Evolutionary conservation across 2,888 invertebrate genomes (phyloP), one percentile per base, ranked within the genome.

Genomic region (Nesidiocoris tenuis): DNA sequence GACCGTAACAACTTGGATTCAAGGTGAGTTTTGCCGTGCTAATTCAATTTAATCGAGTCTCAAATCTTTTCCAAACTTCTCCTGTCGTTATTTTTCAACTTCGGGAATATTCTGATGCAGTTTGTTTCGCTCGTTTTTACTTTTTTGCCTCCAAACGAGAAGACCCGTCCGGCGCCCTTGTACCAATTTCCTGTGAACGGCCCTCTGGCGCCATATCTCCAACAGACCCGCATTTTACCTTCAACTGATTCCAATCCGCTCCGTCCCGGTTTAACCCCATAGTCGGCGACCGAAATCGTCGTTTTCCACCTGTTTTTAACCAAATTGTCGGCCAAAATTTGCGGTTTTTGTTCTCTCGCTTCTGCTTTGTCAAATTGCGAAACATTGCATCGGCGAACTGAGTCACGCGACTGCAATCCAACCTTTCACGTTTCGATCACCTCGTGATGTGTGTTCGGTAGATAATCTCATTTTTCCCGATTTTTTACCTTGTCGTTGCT

Each of bases 1-100:
- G 89, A 87, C 91, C 89, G 87, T 90, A 91, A 89, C 90, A 90
- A 90, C 90, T 90, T 87, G 86, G 84, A 82, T 82, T 84, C 84
- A 85, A 85, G 85, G 86, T 85, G 85, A 87, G 87, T 88, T 74
- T 56, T 65, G 19, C 19, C 55, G 55, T 66, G 64, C n/a, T 21
- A 74, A 56, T 74, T 74, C 85, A 84, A 83, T 86, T 87, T 88
- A 90, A 88, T 88, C 88, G 85, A 86, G 84, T 87, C 88, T 55
- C 23, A 5, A 70, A 70, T 18, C 54, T 0, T 19, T 22, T 19
- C 21, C 70, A 70, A 70, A 70, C 57, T 70, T 19, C 18, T 22
- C 17, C 7, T 24, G 16, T 7, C 24, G 18, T 22, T 59, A 18
- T 21, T 59, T 55, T 19, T 63, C 21, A 2, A 21, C 7, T 12